Evolutionary conservation across 1,140 invertebrate species (phyloP).

Genomic region (Anthonomus grandis): DNA sequence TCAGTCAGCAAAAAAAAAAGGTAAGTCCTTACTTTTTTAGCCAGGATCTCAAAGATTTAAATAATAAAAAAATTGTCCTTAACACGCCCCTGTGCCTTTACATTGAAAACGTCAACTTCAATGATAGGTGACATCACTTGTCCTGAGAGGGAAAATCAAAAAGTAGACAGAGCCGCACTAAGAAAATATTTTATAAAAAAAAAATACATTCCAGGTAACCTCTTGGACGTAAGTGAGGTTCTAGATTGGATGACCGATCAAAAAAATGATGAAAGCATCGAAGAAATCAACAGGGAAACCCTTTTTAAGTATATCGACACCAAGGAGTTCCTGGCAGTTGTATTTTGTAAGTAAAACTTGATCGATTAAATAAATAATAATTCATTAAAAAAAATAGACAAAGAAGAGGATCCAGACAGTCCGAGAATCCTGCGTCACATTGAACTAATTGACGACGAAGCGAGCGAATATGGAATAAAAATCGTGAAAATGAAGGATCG

Average conservation of each 20-base stretch:
- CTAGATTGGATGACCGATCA: conserved; percentile 89
- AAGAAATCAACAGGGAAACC: conserved; percentile 82
- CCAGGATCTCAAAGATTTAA: no score
- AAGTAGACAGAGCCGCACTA: no score
- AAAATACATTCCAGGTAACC: conserved; percentile 66
- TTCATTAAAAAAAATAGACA: no score
- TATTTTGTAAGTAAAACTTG: conserved; percentile 78
- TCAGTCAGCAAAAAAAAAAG: background rate
- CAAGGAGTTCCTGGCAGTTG: conserved; percentile 87
- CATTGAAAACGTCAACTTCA: no score
- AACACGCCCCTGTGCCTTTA: no score
- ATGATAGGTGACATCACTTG: no score
- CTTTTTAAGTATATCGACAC: conserved; percentile 84
- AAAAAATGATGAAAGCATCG: conserved; percentile 90
- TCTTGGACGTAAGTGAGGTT: conserved; percentile 79
- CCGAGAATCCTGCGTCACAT: conserved; percentile 77
- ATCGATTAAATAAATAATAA: no score
- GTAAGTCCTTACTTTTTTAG: conserved; percentile 25
- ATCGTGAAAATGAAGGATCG: conserved; percentile 86
- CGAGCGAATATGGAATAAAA: conserved; percentile 86
- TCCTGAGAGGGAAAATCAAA: no score
- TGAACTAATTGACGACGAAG: conserved; percentile 89
- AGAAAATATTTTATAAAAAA: conserved; percentile 1
- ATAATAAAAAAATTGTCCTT: no score
- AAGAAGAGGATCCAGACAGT: conserved; percentile 77